A percentile compares a stretch with the other conserved stretches of the same genome.
phyloP scores from a whole-genome alignment of 2,113 vertebrate genomes.

The Apistogramma diplotaenia region DNA sequence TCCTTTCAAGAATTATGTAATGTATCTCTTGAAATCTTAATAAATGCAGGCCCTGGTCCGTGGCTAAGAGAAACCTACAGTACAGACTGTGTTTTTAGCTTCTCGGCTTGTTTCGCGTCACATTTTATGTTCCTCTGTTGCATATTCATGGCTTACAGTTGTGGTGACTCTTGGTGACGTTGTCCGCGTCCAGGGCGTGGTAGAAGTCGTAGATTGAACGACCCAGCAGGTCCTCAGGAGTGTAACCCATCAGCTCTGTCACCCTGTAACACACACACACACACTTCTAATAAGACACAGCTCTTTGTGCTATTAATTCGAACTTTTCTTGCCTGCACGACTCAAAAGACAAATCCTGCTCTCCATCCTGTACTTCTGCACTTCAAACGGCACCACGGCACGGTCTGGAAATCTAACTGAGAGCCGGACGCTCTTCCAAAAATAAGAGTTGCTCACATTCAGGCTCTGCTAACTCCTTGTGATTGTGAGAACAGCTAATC shows the following conservation, averaged over 20 bases:
- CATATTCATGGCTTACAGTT: slow-evolving; percentile 82
- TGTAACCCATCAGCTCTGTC: slow-evolving; percentile 91
- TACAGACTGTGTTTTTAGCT: accelerated
- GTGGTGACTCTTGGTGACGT: slow-evolving; percentile 93
- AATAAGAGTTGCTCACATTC: slow-evolving; percentile 34
- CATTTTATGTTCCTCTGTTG: neutral
- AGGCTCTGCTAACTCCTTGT: neutral
- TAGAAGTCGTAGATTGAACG: slow-evolving; percentile 96
- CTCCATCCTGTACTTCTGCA: neutral
- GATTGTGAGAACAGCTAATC: slow-evolving; percentile 49
- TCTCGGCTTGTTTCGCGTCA: neutral
- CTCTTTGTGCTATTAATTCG: neutral
- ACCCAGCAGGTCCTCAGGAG: slow-evolving; percentile 91
- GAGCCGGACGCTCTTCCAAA: slow-evolving; percentile 10
- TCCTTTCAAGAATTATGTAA: neutral
- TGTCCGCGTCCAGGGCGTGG: slow-evolving; percentile 92
- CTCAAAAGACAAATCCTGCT: neutral
- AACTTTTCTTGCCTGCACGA: neutral
- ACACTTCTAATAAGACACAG: neutral
- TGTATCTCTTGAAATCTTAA: neutral
- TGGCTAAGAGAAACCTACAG: neutral
- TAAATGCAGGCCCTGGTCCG: neutral
- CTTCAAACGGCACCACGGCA: slow-evolving; percentile 38
- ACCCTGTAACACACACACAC: slow-evolving; percentile 78
- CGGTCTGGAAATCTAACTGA: slow-evolving; percentile 8